Base-by-base conservation (phyloP, 92 coral and sea anemone genomes). In the Muricea muricata region DNA sequence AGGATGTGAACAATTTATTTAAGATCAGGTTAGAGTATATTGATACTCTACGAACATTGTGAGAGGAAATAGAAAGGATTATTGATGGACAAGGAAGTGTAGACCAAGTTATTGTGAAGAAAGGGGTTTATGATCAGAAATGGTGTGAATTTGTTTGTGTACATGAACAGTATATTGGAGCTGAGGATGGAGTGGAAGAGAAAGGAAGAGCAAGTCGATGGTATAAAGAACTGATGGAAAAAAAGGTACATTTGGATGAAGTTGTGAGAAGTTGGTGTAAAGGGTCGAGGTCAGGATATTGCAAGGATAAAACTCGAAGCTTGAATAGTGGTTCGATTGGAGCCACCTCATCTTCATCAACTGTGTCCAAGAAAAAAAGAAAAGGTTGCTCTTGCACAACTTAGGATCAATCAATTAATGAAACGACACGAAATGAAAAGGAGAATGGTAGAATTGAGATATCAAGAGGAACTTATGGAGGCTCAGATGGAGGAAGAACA, bases 131-230 rank as follows among this genome's bases (percentile, higher is more conserved):
- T 42, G 88, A 74, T 7, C 28, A 84, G 0, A 60, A 4, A 48
- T 85, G 89, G 85, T 34, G 71, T 12, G 75, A 78, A 24, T 78
- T 85, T 50, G 79, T 77, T 11, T 46, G 45, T 68, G 29, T 80
- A 31, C 84, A 86, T 78, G 89, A 86, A 41, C 55, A 71, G 24
- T 70, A 70, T 25, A 65, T 86, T 21, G 80, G 79, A 0, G 63
- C 24, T 3, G 54, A 54, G 33, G 31, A 11, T 18, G 11, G 11
- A 68, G 13, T 0, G 6, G 85, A 54, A 25, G 81, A 86, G 2
- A 41, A 63, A 14, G 55, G 77, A 15, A 50, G 31, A 68, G 86
- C 86, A 6, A 18, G 12, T 15, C 6, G 0, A 0, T 70, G 29
- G 11, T 86, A 86, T 17, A 8, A 69, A 21, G 81, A 86, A 33